phyloP scores from a whole-genome alignment of 1,140 invertebrate species.

The Euborellia annulipes region DNA sequence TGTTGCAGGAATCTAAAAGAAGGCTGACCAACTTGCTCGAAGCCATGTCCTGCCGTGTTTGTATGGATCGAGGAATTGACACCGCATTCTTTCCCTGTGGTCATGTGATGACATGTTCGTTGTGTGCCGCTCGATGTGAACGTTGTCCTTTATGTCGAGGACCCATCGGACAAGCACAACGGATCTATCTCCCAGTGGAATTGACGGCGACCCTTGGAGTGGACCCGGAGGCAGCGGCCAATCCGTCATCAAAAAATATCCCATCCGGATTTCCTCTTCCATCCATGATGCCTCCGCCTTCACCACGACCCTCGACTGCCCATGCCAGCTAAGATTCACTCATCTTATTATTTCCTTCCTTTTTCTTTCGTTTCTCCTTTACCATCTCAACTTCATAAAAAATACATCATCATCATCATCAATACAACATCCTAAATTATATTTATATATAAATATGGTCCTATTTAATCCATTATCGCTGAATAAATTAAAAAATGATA shows the following conservation, averaged over 20 bases:
- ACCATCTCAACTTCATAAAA: too few species aligned
- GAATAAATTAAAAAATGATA: too few species aligned
- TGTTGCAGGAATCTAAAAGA: constrained; percentile 36
- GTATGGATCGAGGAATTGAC: constrained; percentile 64
- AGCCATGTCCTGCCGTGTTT: constrained; percentile 63
- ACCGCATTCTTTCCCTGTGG: constrained; percentile 69
- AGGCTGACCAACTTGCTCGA: constrained; percentile 41
- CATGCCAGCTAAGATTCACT: too few species aligned
- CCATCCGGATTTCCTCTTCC: too few species aligned
- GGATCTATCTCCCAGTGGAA: constrained; percentile 50
- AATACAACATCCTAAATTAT: too few species aligned
- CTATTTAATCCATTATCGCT: too few species aligned
- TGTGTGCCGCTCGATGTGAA: constrained; percentile 52
- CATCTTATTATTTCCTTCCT: too few species aligned
- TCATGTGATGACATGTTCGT: constrained; percentile 59
- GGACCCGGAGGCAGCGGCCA: constrained; percentile 19
- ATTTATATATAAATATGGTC: too few species aligned
- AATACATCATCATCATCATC: too few species aligned
- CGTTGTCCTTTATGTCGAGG: constrained; percentile 61
- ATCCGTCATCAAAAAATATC: constrained; percentile 23
- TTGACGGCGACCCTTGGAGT: constrained; percentile 21
- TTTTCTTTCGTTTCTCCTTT: too few species aligned
- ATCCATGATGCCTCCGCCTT: too few species aligned
- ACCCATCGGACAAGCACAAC: constrained; percentile 52
- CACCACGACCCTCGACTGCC: too few species aligned